Percentiles rank a stretch among this genome's conserved stretches.
These are phyloP conservation scores for Zosterops borbonicus DNA, from an alignment of 2,113 vertebrate genomes.

Conservation along the genomic window DNA sequence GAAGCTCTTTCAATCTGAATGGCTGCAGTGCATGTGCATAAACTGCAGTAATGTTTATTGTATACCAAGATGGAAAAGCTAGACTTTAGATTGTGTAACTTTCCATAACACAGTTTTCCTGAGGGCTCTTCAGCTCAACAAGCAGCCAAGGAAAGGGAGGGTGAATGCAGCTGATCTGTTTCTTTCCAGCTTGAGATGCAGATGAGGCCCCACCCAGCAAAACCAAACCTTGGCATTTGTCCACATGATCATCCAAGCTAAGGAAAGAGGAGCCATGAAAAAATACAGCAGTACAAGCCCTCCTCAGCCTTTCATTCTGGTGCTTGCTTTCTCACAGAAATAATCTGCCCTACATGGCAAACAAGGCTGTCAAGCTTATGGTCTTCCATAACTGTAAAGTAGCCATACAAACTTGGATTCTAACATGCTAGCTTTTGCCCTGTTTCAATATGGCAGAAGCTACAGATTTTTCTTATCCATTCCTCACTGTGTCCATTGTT, in stretches of 20 bases:
- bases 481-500: neutral
- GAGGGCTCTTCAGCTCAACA: neutral
- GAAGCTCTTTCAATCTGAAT: neutral
- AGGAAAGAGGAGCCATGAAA: neutral
- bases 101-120: constrained; percentile 47
- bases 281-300: neutral
- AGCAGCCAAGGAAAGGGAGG: constrained; percentile 13
- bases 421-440: neutral
- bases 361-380: neutral
- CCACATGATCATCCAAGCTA: neutral
- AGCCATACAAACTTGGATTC: neutral
- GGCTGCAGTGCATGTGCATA: neutral
- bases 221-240: constrained; percentile 4
- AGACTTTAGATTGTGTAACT: constrained; percentile 25
- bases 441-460: neutral
- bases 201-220: constrained; percentile 36
- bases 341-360: neutral
- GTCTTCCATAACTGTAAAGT: neutral
- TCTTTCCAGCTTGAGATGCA: constrained; percentile 18
- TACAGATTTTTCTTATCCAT: neutral
- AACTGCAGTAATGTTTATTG: constrained; percentile 16
- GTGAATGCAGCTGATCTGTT: neutral
- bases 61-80: constrained; percentile 20
- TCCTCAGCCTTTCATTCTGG: neutral
- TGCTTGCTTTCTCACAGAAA: neutral